Conservation (phyloP, 2,113 vertebrate genomes). For the Naja naja region DNA sequence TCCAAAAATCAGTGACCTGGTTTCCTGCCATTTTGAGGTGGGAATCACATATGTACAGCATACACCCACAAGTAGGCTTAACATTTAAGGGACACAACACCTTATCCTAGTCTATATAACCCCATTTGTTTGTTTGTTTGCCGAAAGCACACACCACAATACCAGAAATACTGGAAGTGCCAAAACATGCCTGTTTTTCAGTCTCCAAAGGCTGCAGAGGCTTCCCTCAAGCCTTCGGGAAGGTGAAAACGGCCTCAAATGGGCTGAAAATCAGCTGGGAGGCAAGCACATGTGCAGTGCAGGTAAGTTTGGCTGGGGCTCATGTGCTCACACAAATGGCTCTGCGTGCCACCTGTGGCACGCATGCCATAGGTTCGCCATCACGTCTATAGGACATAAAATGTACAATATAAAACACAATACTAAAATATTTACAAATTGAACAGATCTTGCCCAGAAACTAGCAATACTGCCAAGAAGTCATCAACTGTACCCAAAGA, state of each 20-base stretch:
- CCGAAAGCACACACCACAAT: too few species aligned
- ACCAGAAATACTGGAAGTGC: too few species aligned
- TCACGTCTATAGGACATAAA: background rate
- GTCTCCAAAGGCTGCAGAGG: too few species aligned
- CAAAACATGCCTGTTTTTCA: too few species aligned
- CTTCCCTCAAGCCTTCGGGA: too few species aligned
- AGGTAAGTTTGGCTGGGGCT: too few species aligned
- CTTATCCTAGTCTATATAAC: background rate
- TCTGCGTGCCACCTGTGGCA: too few species aligned
- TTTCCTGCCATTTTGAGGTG: background rate
- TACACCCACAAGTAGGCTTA: background rate
- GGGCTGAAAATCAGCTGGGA: too few species aligned
- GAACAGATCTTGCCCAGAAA: background rate
- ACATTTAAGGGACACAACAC: background rate
- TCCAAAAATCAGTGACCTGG: background rate
- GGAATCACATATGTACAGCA: background rate
- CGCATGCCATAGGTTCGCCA: too few species aligned
- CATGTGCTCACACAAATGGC: too few species aligned
- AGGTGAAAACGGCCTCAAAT: too few species aligned
- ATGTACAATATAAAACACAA: background rate
- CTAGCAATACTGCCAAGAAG: background rate
- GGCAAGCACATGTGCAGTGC: too few species aligned
- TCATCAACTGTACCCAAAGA: background rate
- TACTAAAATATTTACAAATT: background rate
- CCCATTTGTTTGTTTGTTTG: background rate